Base-by-base conservation (phyloP, 2,888 invertebrate species). In the Phaedon cochleariae region DNA sequence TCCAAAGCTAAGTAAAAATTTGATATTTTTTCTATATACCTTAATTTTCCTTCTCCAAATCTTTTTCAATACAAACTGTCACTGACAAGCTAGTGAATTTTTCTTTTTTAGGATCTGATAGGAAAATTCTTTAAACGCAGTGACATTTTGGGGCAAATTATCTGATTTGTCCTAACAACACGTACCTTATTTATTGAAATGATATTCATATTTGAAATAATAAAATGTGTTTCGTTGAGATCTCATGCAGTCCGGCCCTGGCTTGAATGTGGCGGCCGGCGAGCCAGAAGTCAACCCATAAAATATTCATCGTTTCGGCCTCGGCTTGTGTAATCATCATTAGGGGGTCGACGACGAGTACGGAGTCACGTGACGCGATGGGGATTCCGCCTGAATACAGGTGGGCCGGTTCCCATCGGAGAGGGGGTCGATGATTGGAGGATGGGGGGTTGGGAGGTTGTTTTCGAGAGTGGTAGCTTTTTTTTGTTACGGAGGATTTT, bases 271-370 rank as follows among this genome's bases (percentile, higher is more conserved):
- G n/a, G 26, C 53, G 61, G 53, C 57, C 62, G 54, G 37, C 63
- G 46, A 70, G 62, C 75, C 75, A 76, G 75, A 80, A 80, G 80
- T 80, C 80, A 80, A 75, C 65, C 67, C 67, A 79, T 80, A 70
- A 79, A 79, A 77, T 76, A 80, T 80, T 79, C 78, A 80, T 51
- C 61, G 68, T 57, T 48, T 49, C 31, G 49, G 18, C 17, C 48
- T 45, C 62, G 62, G 51, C 59, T 73, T 73, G 72, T 75, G 77
- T 78, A 76, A 77, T 77, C 76, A 77, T 77, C 76, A 76, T 76
- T 75, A 78, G 74, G 45, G 57, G 46, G 45, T 45, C 57, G 54
- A 20, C 37, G 18, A 34, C 37, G 12, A 45, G 26, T 26, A n/a
- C n/a, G 46, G 15, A 57, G 57, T 57, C 57, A 52, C 59, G 52